Base-by-base conservation (phyloP, 1,140 invertebrate genomes). In the Papilio glaucus region DNA sequence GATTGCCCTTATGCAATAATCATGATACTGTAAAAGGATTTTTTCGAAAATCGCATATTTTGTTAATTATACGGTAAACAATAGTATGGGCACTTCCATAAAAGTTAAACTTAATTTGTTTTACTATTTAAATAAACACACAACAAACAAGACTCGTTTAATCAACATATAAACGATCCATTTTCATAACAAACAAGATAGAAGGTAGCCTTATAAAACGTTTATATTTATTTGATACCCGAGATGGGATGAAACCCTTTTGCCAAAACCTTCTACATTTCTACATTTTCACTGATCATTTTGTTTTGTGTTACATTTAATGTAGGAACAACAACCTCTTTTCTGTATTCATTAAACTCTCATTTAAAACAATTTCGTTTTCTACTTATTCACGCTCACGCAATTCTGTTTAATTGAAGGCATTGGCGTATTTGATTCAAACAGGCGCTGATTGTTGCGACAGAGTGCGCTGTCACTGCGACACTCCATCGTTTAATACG, bases 141-240 rank as follows among this genome's bases (percentile, higher is more conserved):
- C 5, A 61, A 33, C n/a, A 61, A 61, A 33, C 61, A 63, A 63
- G 37, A 10, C 29, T 63, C 61, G 61, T 63, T 63, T 63, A 37
- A 63, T 63, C 61, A 63, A 63, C 37, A 63, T 63, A 24, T 5
- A 63, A 63, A 63, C 15, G 33, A 63, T 13, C 37, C 15, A 63
- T 63, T 21, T 15, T 63, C 29, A 39, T 63, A 69, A 68, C 41
- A 38, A 60, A 62, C 29, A 45, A 45, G 33, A 29, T 24, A 33
- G 26, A 24, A 49, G 13, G 12, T 49, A 69, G 42, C 41, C 41
- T n/a, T 69, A 33, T 33, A 24, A 69, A 69, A 13, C 42, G 42
- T 53, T 69, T 49, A 49, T 53, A 69, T 69, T 68, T 68, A 68
- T 68, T 24, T 49, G 42, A 37, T 69, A 49, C 29, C 26, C 9